Evolutionary conservation across 2,797 vertebrate species (phyloP), one percentile per base, ranked within the genome.

Genomic region (Miichthys miiuy): DNA sequence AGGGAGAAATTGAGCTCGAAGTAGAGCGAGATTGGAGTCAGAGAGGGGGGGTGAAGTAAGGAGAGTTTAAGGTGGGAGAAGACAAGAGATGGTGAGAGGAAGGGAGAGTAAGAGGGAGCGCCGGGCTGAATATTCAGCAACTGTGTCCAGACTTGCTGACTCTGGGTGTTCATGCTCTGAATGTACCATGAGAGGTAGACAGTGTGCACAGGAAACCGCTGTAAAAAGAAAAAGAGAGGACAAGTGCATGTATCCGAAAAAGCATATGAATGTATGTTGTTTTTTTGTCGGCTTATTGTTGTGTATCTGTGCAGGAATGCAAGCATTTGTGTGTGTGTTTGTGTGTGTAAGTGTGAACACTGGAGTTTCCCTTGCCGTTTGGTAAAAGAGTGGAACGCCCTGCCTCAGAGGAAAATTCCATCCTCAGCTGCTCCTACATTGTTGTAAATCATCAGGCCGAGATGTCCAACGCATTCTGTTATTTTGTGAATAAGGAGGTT

Each of bases 81-180:
- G 54, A 68, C 63, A 56, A 12, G 77, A 48, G 75, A 73, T 65
- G 70, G 68, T 47, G 69, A 82, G 82, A 73, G 82, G 72, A 80
- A 64, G 56, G 25, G 27, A 38, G 77, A 65, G 68, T 51, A 51
- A 68, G 82, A 67, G 79, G 68, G 72, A 82, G 80, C 23, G 68
- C 6, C 6, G 72, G 85, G 81, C 78, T 93, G 91, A 93, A 93
- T 94, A 94, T 94, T 94, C 90, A 92, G 89, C 84, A 93, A 88
- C 91, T 82, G 90, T 84, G 91, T 87, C 86, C 92, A 94, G 92
- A 94, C 93, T 93, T 93, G 93, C 93, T 94, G 94, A 94, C 91
- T 92, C 83, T 9, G 87, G 64, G 67, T 71, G 91, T 93, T 93
- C 92, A 89, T 92, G 93, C 88, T 88, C 86, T 92, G 91, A 92